A percentile compares a stretch with the other conserved stretches of the same genome.
These are phyloP conservation scores for Phrynocephalus forsythii DNA, from an alignment of 2,797 vertebrate genomes.

Conservation along the genomic window DNA sequence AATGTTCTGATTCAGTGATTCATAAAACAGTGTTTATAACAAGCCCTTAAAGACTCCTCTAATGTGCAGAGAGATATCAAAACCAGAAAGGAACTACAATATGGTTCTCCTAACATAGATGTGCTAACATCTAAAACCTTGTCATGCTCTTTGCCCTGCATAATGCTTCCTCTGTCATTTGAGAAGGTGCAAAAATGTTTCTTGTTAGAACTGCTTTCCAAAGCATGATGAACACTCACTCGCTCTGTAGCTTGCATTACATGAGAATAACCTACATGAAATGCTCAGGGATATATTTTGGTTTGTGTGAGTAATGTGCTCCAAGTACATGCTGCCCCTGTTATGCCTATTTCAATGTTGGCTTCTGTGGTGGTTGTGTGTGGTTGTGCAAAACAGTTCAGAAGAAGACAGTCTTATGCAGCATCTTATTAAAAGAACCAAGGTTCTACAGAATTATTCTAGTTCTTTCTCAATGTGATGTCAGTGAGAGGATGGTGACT, in stretches of 20 bases:
- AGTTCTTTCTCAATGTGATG: neutral
- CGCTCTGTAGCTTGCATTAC: constrained; percentile 36
- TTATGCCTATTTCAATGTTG: constrained; percentile 43
- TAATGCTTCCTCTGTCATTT: constrained; percentile 29
- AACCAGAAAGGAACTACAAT: constrained; percentile 22
- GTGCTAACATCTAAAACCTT: constrained; percentile 27
- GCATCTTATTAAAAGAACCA: neutral
- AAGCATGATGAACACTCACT: constrained; percentile 12
- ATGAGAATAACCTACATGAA: constrained; percentile 22
- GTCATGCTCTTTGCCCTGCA: constrained; percentile 15
- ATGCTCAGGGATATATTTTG: constrained; percentile 23
- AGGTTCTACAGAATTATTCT: neutral
- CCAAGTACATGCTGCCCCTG: constrained; percentile 51
- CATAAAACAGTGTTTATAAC: neutral
- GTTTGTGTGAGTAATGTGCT: constrained; percentile 12
- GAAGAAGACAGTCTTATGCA: neutral
- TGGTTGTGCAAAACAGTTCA: neutral
- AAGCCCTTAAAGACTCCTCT: neutral
- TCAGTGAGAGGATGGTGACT: neutral
- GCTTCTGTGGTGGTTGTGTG: accelerated
- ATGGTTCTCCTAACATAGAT: constrained; percentile 9
- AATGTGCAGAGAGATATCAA: constrained; percentile 30
- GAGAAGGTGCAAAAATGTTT: constrained; percentile 17
- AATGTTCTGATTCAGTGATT: neutral
- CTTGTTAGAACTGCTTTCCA: constrained; percentile 27